Percentiles rank a stretch among this genome's conserved stretches.
Conservation (phyloP, 2,797 vertebrate species). For the Tolypeutes matacus region DNA sequence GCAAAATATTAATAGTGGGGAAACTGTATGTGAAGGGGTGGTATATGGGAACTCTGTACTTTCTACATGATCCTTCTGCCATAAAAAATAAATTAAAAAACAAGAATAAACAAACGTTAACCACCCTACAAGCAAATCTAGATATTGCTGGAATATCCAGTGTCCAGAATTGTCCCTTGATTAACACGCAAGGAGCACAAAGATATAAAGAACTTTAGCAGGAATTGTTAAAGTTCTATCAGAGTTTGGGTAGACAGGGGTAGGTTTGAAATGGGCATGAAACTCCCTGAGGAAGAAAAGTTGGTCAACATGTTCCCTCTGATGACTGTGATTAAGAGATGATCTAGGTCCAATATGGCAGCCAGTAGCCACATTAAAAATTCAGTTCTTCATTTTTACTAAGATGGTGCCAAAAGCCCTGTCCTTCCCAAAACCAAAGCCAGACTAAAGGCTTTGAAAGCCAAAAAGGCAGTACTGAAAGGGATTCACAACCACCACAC, state of each 20-base stretch:
- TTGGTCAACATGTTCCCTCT: fast-evolving
- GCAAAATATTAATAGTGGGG: no score
- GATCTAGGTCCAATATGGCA: not conserved
- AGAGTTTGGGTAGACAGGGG: not conserved
- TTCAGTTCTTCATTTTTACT: not conserved
- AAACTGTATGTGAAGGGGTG: no score
- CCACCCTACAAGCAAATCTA: not conserved
- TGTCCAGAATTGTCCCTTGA: not conserved
- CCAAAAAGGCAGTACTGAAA: no score
- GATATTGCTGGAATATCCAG: not conserved
- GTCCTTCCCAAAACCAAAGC: no score
- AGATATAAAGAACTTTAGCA: not conserved
- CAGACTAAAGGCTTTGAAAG: no score
- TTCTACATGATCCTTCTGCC: no score
- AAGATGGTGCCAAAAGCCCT: no score
- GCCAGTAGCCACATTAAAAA: not conserved
- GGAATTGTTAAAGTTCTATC: not conserved
- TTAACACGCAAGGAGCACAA: not conserved
- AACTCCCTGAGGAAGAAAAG: not conserved
- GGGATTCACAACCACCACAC: no score
- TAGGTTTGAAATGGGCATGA: not conserved
- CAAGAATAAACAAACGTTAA: not conserved
- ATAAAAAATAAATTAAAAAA: no score
- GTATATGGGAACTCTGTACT: no score
- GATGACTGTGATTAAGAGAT: not conserved